Evolutionary conservation across 1,140 invertebrate genomes (phyloP).

Genomic region (Babylonia areolata): DNA sequence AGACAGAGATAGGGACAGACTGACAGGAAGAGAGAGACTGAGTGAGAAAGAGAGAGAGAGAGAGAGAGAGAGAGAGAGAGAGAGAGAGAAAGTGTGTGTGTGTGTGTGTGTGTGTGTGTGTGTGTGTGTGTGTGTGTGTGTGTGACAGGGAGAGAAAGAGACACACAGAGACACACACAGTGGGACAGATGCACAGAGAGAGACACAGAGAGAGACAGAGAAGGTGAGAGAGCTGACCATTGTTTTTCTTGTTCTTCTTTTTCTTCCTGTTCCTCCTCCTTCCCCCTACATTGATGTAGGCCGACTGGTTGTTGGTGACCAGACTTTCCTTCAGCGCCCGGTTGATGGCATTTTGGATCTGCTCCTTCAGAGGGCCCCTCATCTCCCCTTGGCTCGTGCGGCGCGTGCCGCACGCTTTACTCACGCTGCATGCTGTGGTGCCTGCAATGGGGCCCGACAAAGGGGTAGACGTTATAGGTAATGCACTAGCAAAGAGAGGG

Average conservation of each 20-base stretch:
- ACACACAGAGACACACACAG: not conserved
- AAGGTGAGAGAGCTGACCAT: not conserved
- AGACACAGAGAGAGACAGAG: not conserved
- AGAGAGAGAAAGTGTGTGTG: not conserved
- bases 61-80: slow-evolving; percentile 3
- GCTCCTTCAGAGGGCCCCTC: slow-evolving; percentile 35
- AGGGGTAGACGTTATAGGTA: not conserved
- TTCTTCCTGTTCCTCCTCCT: slow-evolving; percentile 38
- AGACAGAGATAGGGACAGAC: not conserved
- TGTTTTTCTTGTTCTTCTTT: slow-evolving; percentile 31
- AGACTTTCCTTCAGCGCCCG: slow-evolving; percentile 25
- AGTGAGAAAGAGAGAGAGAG: not conserved
- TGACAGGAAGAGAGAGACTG: not conserved
- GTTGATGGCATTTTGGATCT: slow-evolving; percentile 42
- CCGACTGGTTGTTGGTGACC: not conserved
- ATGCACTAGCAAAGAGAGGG: too few relatives aligned
- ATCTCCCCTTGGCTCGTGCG: slow-evolving; percentile 35
- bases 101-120: too few relatives aligned
- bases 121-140: too few relatives aligned
- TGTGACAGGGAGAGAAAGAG: not conserved
- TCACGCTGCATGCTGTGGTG: slow-evolving; percentile 37
- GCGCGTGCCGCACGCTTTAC: slow-evolving; percentile 38
- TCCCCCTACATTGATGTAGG: slow-evolving; percentile 37
- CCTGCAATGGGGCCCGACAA: not conserved
- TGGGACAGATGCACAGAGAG: not conserved